Conservation (phyloP, 2,888 invertebrate species). For the Lycophotia porphyrea region DNA sequence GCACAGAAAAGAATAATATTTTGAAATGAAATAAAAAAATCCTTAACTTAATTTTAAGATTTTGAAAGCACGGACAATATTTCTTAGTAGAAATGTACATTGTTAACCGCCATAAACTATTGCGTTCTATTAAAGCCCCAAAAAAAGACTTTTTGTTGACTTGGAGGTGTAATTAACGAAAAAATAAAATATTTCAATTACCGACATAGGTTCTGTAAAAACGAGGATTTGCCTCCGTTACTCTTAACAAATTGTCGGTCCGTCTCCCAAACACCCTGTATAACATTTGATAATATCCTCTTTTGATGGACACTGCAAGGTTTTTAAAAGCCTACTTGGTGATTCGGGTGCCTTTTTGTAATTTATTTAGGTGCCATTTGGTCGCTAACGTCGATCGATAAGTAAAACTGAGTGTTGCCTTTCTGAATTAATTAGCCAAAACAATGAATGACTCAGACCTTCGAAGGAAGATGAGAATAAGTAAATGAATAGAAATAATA, state of each 20-base stretch:
- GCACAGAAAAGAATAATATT: background rate
- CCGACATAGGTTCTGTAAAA: background rate
- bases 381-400: conserved; percentile 22
- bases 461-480: conserved; percentile 4
- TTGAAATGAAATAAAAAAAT: no score
- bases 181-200: background rate
- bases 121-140: background rate
- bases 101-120: background rate
- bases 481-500: no score
- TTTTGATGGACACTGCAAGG: conserved; percentile 49
- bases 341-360: conserved; percentile 47
- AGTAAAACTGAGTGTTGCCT: conserved; percentile 13
- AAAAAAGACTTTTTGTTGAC: background rate
- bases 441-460: conserved; percentile 18
- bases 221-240: background rate
- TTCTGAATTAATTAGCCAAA: conserved; percentile 3
- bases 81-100: background rate
- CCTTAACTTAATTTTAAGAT: background rate
- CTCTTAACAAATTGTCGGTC: background rate
- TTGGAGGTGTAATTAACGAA: background rate
- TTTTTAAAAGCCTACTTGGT: conserved; percentile 61
- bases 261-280: background rate
- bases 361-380: conserved; percentile 41
- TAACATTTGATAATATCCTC: conserved; percentile 43
- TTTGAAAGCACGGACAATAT: background rate